phyloP scores from a whole-genome alignment of 1,140 invertebrate species.

The Planococcus citri region DNA sequence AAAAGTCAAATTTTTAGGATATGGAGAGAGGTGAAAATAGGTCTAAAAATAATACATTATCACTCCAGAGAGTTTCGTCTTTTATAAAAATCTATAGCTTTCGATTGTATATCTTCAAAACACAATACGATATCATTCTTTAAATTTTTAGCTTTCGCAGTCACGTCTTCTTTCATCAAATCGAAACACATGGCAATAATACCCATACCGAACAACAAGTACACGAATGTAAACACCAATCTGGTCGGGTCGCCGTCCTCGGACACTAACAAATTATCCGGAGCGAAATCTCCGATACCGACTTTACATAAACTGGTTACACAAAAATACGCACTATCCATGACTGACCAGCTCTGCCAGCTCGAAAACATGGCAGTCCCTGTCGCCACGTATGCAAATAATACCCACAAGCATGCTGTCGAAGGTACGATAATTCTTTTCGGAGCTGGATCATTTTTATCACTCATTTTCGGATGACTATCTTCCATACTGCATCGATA shows the following conservation, averaged over 20 bases:
- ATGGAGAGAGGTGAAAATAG: too few relatives aligned
- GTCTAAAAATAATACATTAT: too few relatives aligned
- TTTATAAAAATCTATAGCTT: slow-evolving; percentile 42
- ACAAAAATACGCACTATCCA: slow-evolving; percentile 92
- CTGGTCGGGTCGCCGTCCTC: slow-evolving; percentile 56
- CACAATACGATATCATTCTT: slow-evolving; percentile 58
- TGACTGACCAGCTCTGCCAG: slow-evolving; percentile 86
- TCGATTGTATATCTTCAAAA: slow-evolving; percentile 50
- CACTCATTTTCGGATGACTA: slow-evolving; percentile 35
- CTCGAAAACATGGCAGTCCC: slow-evolving; percentile 88
- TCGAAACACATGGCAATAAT: slow-evolving; percentile 84
- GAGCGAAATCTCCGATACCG: slow-evolving; percentile 92
- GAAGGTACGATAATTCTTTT: slow-evolving; percentile 65
- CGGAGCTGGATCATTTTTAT: slow-evolving; percentile 37
- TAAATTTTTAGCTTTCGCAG: slow-evolving; percentile 60
- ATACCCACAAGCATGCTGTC: slow-evolving; percentile 86
- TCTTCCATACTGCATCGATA: slow-evolving; percentile 54
- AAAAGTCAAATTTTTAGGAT: too few relatives aligned
- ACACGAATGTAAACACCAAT: slow-evolving; percentile 75
- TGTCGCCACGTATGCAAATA: slow-evolving; percentile 75
- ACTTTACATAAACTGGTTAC: slow-evolving; percentile 83
- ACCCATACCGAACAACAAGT: slow-evolving; percentile 71
- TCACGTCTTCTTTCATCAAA: slow-evolving; percentile 72
- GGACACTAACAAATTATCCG: slow-evolving; percentile 53
- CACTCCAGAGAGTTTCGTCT: slow-evolving; percentile 26